Evolutionary conservation across 2,797 vertebrate genomes (phyloP).

Genomic region (Tragopan temminckii): DNA sequence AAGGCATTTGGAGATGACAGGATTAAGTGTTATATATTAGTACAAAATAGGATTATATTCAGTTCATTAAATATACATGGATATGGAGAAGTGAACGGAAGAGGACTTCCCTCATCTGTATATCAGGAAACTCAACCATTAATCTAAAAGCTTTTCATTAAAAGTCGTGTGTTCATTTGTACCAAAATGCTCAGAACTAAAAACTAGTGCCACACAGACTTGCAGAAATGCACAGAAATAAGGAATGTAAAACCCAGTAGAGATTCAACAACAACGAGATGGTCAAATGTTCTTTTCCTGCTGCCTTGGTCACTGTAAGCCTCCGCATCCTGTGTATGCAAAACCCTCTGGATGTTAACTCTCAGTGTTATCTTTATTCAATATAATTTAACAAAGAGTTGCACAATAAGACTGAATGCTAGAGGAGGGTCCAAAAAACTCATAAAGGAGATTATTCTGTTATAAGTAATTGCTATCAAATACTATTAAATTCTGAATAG

Average conservation of each 20-base stretch:
- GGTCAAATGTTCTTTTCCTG: background rate
- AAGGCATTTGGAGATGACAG: background rate
- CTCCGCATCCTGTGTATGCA: background rate
- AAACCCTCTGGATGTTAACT: background rate
- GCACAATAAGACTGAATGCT: background rate
- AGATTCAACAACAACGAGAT: background rate
- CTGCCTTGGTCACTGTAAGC: background rate
- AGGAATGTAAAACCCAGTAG: background rate
- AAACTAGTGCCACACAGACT: background rate
- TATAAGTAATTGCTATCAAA: conserved; percentile 69
- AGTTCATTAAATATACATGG: background rate
- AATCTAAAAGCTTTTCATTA: background rate
- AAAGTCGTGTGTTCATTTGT: background rate
- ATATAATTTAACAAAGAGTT: background rate
- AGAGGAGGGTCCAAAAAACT: conserved; percentile 54
- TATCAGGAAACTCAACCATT: background rate
- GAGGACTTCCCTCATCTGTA: background rate
- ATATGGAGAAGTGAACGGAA: background rate
- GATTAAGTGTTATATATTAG: background rate
- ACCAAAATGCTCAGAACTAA: background rate
- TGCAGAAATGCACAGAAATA: background rate
- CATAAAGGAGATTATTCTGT: conserved; percentile 69
- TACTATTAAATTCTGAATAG: conserved; percentile 65
- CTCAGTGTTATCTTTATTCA: background rate
- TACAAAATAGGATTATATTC: background rate